Evolutionary conservation across 2,113 vertebrate genomes (phyloP).

Genomic region (Tyto alba): DNA sequence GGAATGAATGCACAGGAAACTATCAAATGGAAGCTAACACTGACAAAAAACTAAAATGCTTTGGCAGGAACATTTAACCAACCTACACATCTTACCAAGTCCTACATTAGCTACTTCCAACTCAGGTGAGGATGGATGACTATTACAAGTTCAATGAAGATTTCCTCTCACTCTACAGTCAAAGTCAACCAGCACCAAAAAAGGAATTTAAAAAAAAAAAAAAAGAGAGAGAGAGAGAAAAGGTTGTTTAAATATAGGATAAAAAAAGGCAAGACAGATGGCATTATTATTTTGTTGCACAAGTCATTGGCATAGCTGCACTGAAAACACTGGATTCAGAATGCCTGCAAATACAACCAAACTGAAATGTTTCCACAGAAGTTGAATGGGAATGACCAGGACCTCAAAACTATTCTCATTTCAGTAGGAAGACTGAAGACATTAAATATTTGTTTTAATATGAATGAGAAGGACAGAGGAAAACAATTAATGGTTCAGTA

Average conservation of each 20-base stretch:
- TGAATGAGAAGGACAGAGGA: not conserved
- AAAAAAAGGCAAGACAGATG: slow-evolving; percentile 30
- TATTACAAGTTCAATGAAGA: not conserved
- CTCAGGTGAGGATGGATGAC: not conserved
- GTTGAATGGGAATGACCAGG: not conserved
- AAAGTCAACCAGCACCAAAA: not conserved
- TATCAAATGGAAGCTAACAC: not conserved
- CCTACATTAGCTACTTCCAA: not conserved
- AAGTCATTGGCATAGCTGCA: not conserved
- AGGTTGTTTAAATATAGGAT: not conserved
- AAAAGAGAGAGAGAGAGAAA: too few relatives aligned
- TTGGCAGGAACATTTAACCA: not conserved
- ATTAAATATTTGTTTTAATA: not conserved
- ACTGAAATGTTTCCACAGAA: not conserved
- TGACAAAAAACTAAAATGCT: not conserved
- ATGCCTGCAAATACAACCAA: not conserved
- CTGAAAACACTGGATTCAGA: not conserved
- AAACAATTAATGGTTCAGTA: not conserved
- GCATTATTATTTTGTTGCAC: slow-evolving; percentile 26
- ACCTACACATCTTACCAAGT: not conserved
- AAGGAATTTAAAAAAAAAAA: too few relatives aligned
- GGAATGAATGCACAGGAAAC: not conserved
- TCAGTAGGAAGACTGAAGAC: not conserved
- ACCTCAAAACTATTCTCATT: not conserved
- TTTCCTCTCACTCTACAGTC: not conserved